A percentile compares a stretch with the other conserved stretches of the same genome.
These are phyloP conservation scores for Neosalanx taihuensis DNA, from an alignment of 2,797 vertebrate species.

Conservation along the genomic window DNA sequence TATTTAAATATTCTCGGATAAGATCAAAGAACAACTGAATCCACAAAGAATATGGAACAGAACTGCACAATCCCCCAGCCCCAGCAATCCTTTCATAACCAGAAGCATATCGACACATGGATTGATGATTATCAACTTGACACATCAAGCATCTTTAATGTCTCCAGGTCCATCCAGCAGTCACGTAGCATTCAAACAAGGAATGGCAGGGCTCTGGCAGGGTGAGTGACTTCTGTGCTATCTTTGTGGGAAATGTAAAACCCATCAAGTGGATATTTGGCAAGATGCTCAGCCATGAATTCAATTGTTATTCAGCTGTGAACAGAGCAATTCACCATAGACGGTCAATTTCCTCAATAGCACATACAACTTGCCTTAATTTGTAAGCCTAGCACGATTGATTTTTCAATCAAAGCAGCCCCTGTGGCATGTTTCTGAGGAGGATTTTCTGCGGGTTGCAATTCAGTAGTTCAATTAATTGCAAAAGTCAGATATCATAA, in stretches of 20 bases:
- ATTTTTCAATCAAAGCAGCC: conserved; percentile 4
- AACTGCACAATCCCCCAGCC: background rate
- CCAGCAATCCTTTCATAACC: background rate
- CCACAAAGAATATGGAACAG: background rate
- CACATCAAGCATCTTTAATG: background rate
- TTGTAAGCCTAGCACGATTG: background rate
- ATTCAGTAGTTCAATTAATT: conserved; percentile 1
- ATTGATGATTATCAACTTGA: background rate
- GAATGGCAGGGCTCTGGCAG: too few relatives aligned
- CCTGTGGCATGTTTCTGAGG: background rate
- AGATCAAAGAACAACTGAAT: background rate
- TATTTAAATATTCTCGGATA: background rate
- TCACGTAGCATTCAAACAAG: too few relatives aligned
- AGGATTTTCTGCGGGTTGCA: conserved; percentile 8
- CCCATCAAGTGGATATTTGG: background rate
- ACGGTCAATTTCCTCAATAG: background rate
- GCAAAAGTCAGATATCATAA: background rate
- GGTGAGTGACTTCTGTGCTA: background rate
- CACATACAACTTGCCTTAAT: background rate
- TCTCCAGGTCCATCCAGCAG: background rate
- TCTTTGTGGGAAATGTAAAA: background rate
- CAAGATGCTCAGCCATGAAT: background rate
- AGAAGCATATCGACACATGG: background rate
- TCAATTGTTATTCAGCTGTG: background rate
- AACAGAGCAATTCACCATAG: background rate